Evolutionary conservation across 2,888 invertebrate genomes (phyloP), one percentile per base, ranked within the genome.

Genomic region (Phengaris arion): DNA sequence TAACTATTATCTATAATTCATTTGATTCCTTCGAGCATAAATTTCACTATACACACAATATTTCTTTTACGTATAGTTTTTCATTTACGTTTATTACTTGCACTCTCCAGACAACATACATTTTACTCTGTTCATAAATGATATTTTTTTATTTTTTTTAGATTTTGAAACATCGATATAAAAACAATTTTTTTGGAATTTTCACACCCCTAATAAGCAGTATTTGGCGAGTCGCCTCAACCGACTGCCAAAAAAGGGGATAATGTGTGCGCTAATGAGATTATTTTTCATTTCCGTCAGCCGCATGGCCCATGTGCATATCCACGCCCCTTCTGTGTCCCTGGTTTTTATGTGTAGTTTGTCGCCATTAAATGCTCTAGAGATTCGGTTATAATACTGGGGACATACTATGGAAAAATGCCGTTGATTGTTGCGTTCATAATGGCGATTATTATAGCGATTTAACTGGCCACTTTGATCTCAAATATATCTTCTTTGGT

Each of bases 261-360:
- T 79, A 76, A 78, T 76, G 76, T 68, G 74, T 75, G 15, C 72
- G 64, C 77, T 75, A 76, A 75, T 74, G 73, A 77, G 76, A 74
- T 77, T 76, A 79, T 79, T 79, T 79, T 79, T 79, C 79, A 79
- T 75, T 72, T 77, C 79, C 78, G 79, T 79, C 79, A 79, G 55
- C 77, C 68, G 76, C 79, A 79, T 75, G 35, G 78, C 75, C 77
- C 76, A 78, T 77, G 77, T 74, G 79, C 78, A 76, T 76, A 74
- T 77, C 77, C 75, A 57, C 75, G 75, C 75, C 75, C 54, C 69
- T 70, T 70, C 59, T 75, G 57, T 75, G 75, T 75, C 35, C 57
- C 57, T 70, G 48, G 69, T 75, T 57, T 75, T 69, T 48, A 52
- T 52, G 35, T 64, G 13, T 64, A 64, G 64, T 64, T 64, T 45